phyloP scores from a whole-genome alignment of 2,888 invertebrate genomes.

The Melanargia galathea region DNA sequence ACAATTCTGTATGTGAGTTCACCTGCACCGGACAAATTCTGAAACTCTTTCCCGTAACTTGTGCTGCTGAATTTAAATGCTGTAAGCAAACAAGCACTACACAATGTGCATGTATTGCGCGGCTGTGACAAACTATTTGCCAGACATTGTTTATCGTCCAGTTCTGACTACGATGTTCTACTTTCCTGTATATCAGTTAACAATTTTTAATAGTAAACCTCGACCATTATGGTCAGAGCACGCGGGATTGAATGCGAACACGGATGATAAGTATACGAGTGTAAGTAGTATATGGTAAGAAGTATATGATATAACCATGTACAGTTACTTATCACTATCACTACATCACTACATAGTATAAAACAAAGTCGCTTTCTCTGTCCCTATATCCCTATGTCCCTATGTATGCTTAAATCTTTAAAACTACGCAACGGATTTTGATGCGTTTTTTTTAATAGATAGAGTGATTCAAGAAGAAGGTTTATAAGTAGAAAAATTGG shows the following conservation, averaged over 20 bases:
- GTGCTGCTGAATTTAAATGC: constrained; percentile 50
- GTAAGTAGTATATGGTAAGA: too few species aligned
- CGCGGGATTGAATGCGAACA: background rate
- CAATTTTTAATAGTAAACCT: constrained; percentile 1
- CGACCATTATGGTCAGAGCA: background rate
- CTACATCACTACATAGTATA: too few species aligned
- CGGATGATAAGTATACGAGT: background rate
- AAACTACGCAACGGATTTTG: too few species aligned
- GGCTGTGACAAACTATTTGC: constrained; percentile 47
- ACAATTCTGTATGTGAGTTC: constrained; percentile 74
- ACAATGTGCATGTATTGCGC: constrained; percentile 45
- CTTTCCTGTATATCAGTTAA: constrained; percentile 7
- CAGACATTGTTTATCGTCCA: constrained; percentile 46
- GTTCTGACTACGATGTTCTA: constrained; percentile 40
- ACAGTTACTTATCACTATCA: too few species aligned
- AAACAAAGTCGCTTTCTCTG: too few species aligned
- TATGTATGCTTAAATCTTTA: too few species aligned
- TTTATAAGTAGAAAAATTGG: too few species aligned
- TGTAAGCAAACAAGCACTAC: constrained; percentile 58
- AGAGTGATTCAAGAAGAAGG: too few species aligned
- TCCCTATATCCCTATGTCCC: too few species aligned
- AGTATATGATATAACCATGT: too few species aligned
- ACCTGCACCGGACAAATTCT: constrained; percentile 73
- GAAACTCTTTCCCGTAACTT: constrained; percentile 70
- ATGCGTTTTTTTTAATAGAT: too few species aligned